A percentile compares a stretch with the other conserved stretches of the same genome.
Evolutionary conservation across 1,140 invertebrate species (phyloP).

Genomic region (Aphidius gifuensis): DNA sequence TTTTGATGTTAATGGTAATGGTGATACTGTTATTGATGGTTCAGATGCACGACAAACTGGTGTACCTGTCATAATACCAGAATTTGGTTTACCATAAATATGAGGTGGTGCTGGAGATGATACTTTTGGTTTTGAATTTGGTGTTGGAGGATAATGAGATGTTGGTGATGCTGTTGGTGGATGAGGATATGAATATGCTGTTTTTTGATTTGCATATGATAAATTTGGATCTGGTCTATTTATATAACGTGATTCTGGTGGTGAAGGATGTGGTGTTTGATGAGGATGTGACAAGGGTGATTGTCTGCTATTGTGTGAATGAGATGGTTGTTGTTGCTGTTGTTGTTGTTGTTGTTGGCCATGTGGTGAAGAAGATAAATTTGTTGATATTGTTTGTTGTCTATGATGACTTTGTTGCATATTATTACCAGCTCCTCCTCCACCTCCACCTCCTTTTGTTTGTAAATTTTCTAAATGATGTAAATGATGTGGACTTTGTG

Average conservation of each 20-base stretch:
- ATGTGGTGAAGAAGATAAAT: constrained; percentile 21
- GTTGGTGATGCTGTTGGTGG: constrained; percentile 38
- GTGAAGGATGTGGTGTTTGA: constrained; percentile 53
- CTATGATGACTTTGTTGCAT: constrained; percentile 37
- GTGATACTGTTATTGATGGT: constrained; percentile 40
- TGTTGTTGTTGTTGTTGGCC: background rate
- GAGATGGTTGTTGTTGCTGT: constrained; percentile 25
- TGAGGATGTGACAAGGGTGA: constrained; percentile 51
- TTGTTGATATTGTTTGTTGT: constrained; percentile 30
- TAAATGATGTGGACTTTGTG: constrained; percentile 58
- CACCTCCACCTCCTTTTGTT: constrained; percentile 17
- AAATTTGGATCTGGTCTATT: constrained; percentile 42
- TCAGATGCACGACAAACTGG: constrained; percentile 59
- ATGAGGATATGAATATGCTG: constrained; percentile 47
- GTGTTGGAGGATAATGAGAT: constrained; percentile 39
- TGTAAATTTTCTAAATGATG: constrained; percentile 48
- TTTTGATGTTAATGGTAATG: constrained; percentile 67
- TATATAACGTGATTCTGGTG: constrained; percentile 52
- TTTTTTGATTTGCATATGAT: constrained; percentile 39
- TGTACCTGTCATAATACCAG: constrained; percentile 62
- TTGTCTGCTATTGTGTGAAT: constrained; percentile 46
- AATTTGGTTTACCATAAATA: constrained; percentile 70
- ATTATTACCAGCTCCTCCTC: background rate
- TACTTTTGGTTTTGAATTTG: constrained; percentile 67
- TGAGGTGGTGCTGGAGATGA: constrained; percentile 76